Evolutionary conservation across 2,888 invertebrate genomes (phyloP).

Genomic region (Ernsta delagoae): DNA sequence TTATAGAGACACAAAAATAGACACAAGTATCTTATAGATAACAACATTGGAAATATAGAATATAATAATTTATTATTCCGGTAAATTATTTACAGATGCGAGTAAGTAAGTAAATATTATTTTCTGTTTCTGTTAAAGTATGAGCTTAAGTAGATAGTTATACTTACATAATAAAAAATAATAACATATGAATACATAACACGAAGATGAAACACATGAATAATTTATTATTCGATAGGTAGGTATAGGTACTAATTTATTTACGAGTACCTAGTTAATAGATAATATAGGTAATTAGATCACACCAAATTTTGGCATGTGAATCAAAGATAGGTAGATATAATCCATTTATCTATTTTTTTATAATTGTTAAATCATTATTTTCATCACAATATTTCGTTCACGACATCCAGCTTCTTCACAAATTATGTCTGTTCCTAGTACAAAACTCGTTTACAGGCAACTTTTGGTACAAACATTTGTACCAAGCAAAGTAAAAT

Average conservation of each 20-base stretch:
- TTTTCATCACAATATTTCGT: not conserved
- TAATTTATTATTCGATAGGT: too few species aligned
- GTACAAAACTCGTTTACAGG: too few species aligned
- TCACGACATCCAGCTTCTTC: too few species aligned
- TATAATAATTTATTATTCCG: not conserved
- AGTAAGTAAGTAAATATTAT: not conserved
- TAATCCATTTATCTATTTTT: too few species aligned
- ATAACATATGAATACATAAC: too few species aligned
- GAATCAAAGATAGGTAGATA: not conserved
- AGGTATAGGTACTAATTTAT: too few species aligned
- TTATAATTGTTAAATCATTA: not conserved
- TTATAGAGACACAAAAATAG: not conserved
- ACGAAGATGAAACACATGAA: too few species aligned
- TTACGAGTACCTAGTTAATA: not conserved
- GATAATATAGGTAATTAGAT: not conserved
- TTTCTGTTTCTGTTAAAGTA: too few species aligned
- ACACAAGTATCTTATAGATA: conserved; percentile 6
- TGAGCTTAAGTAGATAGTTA: not conserved
- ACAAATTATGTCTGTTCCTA: too few species aligned
- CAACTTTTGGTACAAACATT: not conserved
- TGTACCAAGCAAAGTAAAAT: too few species aligned
- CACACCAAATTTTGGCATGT: not conserved
- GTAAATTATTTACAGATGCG: not conserved
- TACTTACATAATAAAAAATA: not conserved
- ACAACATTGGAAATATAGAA: conserved; percentile 1